A percentile compares a stretch with the other conserved stretches of the same genome.
phyloP scores from a whole-genome alignment of 2,797 vertebrate genomes.

The Myotis vivesi region DNA sequence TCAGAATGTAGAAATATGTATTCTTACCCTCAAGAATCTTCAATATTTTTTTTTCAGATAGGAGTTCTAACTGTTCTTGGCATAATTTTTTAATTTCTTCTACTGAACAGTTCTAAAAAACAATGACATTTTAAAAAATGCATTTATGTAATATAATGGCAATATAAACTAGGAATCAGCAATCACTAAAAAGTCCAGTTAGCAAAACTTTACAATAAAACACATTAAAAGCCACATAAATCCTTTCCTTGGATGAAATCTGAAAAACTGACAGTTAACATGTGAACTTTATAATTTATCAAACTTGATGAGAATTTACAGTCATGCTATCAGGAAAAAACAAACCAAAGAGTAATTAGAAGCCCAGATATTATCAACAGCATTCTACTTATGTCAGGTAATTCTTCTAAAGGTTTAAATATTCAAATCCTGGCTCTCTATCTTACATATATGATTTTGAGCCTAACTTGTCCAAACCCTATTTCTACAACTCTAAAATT shows the following conservation, averaged over 20 bases:
- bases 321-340: conserved; percentile 29
- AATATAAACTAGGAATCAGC: conserved; percentile 53
- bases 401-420: conserved; percentile 8
- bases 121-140: conserved; percentile 64
- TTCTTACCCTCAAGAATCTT: conserved; percentile 94
- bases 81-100: conserved; percentile 95
- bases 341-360: conserved; percentile 25
- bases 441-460: not conserved
- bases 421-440: not conserved
- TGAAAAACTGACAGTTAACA: conserved; percentile 35
- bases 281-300: not conserved
- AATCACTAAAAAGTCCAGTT: conserved; percentile 15
- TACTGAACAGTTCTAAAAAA: conserved; percentile 88
- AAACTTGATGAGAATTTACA: not conserved
- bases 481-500: conserved; percentile 27
- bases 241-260: conserved; percentile 28
- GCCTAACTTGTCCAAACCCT: not conserved
- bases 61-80: conserved; percentile 92
- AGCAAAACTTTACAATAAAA: conserved; percentile 52
- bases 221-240: conserved; percentile 52
- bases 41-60: conserved; percentile 91
- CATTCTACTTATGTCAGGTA: not conserved
- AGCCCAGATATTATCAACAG: not conserved
- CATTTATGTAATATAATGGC: conserved; percentile 51
- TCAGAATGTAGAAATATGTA: conserved; percentile 47